Conservation (phyloP, 1,140 invertebrate genomes). For the Drosophila setifemur region DNA sequence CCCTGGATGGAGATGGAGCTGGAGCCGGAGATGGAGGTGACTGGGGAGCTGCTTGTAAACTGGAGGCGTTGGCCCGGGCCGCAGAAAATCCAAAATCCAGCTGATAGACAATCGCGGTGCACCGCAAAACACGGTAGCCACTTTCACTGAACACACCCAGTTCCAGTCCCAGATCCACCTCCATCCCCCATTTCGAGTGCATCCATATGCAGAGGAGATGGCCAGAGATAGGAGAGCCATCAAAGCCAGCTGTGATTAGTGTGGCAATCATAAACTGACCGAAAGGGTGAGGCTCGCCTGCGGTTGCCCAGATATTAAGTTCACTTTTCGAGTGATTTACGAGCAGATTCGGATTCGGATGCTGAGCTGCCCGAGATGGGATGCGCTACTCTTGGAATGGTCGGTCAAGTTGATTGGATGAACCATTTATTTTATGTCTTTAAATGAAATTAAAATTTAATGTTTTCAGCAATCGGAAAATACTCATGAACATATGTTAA, state of each 20-base stretch:
- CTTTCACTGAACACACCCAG: no score
- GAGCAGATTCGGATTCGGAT: not conserved
- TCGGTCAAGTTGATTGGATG: not conserved
- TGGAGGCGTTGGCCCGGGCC: slow-evolving; percentile 4
- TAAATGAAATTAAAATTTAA: not conserved
- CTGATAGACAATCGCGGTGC: slow-evolving; percentile 44
- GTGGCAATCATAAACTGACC: slow-evolving; percentile 69
- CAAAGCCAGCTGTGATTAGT: slow-evolving; percentile 65
- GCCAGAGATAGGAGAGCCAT: slow-evolving; percentile 22
- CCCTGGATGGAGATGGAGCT: not conserved
- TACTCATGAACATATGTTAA: no score
- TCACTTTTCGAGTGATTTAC: slow-evolving; percentile 55
- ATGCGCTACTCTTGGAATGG: not conserved
- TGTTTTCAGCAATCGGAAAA: no score
- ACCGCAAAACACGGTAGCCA: slow-evolving; percentile 35
- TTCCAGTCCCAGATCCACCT: no score
- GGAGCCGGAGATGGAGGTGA: not conserved
- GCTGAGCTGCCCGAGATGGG: not conserved
- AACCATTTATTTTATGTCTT: not conserved
- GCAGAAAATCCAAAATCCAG: slow-evolving; percentile 15
- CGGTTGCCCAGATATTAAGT: slow-evolving; percentile 49
- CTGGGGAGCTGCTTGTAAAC: not conserved
- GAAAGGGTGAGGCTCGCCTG: slow-evolving; percentile 43
- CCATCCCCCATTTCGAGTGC: slow-evolving; percentile 9
- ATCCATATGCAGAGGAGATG: slow-evolving; percentile 22